phyloP scores from a whole-genome alignment of 2,113 vertebrate species.

The Terrapene triunguis region DNA sequence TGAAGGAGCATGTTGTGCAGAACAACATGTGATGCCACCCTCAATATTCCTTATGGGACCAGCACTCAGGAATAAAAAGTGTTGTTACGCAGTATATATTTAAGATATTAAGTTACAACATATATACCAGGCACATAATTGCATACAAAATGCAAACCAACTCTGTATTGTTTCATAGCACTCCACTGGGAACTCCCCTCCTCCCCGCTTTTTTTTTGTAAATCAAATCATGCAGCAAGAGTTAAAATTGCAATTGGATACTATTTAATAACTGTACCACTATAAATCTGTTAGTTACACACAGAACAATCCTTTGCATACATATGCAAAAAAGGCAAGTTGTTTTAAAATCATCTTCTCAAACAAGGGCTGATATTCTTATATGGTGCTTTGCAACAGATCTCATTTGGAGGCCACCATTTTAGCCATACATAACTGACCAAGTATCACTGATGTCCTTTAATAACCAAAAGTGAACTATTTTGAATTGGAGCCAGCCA shows the following conservation, averaged over 20 bases:
- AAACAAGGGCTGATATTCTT: slow-evolving; percentile 3
- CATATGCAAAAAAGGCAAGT: slow-evolving; percentile 36
- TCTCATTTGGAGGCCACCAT: slow-evolving; percentile 61
- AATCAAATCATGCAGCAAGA: slow-evolving; percentile 7
- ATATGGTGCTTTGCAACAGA: slow-evolving; percentile 12
- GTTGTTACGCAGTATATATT: slow-evolving; percentile 70
- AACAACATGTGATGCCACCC: slow-evolving; percentile 49
- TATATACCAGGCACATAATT: slow-evolving; percentile 52
- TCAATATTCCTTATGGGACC: slow-evolving; percentile 71
- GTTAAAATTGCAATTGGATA: slow-evolving; percentile 50
- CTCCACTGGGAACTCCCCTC: slow-evolving; percentile 41
- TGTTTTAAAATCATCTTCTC: slow-evolving; percentile 46
- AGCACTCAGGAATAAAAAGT: slow-evolving; percentile 79
- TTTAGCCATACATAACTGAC: slow-evolving; percentile 50
- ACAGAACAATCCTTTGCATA: slow-evolving; percentile 47
- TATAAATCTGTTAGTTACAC: slow-evolving; percentile 40
- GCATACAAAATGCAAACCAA: slow-evolving; percentile 28
- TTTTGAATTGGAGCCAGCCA: slow-evolving; percentile 59
- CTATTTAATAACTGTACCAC: slow-evolving; percentile 29
- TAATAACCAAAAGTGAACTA: slow-evolving; percentile 68
- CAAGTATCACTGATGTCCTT: slow-evolving; percentile 55
- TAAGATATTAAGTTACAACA: slow-evolving; percentile 63
- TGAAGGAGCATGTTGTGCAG: slow-evolving; percentile 32
- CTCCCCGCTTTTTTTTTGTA: slow-evolving; percentile 1
- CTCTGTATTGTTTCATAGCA: slow-evolving; percentile 53